Conservation (phyloP, 2,113 vertebrate species). For the Calidris pugnax region DNA sequence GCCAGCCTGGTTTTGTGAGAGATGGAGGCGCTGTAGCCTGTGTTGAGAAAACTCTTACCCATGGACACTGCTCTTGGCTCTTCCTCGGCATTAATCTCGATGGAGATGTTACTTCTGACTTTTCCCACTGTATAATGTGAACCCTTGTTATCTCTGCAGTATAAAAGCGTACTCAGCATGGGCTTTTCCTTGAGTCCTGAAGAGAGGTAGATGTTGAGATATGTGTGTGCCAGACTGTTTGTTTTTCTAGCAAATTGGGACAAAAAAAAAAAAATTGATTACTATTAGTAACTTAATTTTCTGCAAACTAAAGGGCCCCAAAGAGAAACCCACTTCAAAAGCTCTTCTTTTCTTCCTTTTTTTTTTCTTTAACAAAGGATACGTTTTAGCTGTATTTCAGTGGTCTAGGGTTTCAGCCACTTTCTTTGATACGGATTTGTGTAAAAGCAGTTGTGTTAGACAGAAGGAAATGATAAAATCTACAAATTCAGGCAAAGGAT, state of each 20-base stretch:
- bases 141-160: constrained; percentile 20
- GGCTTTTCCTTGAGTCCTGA: constrained; percentile 17
- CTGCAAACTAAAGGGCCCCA: not conserved
- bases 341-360: not conserved
- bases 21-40: not conserved
- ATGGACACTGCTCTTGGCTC: not conserved
- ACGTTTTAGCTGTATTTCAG: not conserved
- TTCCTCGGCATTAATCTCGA: not conserved
- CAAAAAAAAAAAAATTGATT: constrained; percentile 20
- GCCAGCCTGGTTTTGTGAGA: constrained; percentile 1
- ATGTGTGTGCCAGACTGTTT: not conserved
- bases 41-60: not conserved
- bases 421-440: constrained; percentile 44
- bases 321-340: constrained; percentile 63
- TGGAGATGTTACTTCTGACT: not conserved
- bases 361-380: not conserved
- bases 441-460: constrained; percentile 58
- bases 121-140: not conserved
- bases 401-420: constrained; percentile 35
- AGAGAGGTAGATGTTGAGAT: constrained; percentile 6
- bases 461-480: constrained; percentile 52
- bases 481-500: not conserved
- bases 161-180: not conserved
- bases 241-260: not conserved
- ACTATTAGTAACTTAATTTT: constrained; percentile 59